These are phyloP conservation scores for Norana najaformis DNA, from an alignment of 2,888 invertebrate genomes.

Conservation along the genomic window DNA sequence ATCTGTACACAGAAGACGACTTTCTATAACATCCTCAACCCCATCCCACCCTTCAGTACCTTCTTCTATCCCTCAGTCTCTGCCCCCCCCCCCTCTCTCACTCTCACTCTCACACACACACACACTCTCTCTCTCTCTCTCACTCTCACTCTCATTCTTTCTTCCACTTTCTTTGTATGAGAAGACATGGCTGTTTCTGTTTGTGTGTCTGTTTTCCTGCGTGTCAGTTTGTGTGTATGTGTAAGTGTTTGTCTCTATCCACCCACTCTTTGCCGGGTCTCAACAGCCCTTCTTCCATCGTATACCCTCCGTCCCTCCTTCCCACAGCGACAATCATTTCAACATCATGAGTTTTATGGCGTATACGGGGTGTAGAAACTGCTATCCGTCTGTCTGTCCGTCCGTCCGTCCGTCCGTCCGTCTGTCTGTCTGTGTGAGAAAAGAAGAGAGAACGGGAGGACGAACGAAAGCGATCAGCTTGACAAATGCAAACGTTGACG, in stretches of 20 bases:
- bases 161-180: background rate
- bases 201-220: background rate
- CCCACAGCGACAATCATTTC: background rate
- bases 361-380: background rate
- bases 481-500: background rate
- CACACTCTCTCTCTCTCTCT: background rate
- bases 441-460: background rate
- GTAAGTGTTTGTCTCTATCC: background rate
- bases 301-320: background rate
- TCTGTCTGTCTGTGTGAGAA: background rate
- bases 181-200: too few species aligned
- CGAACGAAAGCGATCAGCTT: background rate
- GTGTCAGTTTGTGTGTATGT: background rate
- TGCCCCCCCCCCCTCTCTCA: background rate
- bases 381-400: background rate
- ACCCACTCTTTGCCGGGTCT: background rate
- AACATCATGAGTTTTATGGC: background rate
- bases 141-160: background rate
- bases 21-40: background rate
- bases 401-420: background rate
- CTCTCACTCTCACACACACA: background rate
- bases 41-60: background rate
- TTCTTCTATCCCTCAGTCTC: background rate
- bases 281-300: background rate
- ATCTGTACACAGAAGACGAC: background rate